These are phyloP conservation scores for Aplocera efformata DNA, from an alignment of 2,888 invertebrate species.

Conservation along the genomic window DNA sequence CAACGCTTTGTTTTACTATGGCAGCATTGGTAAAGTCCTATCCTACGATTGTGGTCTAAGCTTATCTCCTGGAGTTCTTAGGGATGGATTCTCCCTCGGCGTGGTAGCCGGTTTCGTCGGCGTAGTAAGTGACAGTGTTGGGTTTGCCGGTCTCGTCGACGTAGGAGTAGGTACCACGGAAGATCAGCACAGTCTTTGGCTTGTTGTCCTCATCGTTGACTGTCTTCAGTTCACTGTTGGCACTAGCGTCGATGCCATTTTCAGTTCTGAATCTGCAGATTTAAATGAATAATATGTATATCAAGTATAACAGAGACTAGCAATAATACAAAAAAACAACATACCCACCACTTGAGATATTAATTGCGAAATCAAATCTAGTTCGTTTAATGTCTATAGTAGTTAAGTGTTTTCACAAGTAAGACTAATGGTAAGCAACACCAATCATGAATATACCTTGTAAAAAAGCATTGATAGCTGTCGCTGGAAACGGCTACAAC, in stretches of 20 bases:
- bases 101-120: conserved; percentile 84
- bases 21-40: conserved; percentile 5
- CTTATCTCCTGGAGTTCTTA: conserved; percentile 37
- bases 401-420: no score
- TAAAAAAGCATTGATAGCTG: no score
- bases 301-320: no score
- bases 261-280: conserved; percentile 4
- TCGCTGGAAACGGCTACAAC: no score
- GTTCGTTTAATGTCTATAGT: no score
- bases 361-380: no score
- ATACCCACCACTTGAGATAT: no score
- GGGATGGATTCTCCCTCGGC: conserved; percentile 83
- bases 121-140: conserved; percentile 75
- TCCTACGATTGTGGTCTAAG: background rate
- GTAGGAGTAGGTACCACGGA: conserved; percentile 82
- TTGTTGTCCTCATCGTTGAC: conserved; percentile 78
- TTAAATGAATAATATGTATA: background rate
- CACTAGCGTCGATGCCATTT: conserved; percentile 1
- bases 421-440: no score
- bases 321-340: no score
- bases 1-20: conserved; percentile 4
- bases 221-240: conserved; percentile 4
- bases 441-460: no score
- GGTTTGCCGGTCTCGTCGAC: conserved; percentile 76
- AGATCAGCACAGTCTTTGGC: conserved; percentile 76